These are phyloP conservation scores for Netelia melanura DNA, from an alignment of 2,888 invertebrate genomes.

Conservation along the genomic window DNA sequence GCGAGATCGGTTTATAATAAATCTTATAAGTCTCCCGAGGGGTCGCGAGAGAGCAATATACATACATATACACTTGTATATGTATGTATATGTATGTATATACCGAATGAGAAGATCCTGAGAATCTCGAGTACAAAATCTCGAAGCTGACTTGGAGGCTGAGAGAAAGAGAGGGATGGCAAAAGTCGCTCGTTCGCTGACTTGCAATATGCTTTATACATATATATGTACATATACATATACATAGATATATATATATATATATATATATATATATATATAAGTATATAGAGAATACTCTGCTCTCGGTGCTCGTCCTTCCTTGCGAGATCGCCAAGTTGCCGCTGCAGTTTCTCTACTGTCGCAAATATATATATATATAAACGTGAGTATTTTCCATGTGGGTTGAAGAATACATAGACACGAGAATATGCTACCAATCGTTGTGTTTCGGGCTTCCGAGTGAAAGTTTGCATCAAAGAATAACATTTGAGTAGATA, in stretches of 20 bases:
- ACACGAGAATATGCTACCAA: slow-evolving; percentile 60
- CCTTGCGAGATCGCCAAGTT: slow-evolving; percentile 41
- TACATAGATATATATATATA: slow-evolving; percentile 12
- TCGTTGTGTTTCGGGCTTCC: slow-evolving; percentile 71
- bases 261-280: slow-evolving; percentile 29
- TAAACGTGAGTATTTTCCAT: slow-evolving; percentile 6
- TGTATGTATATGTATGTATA: slow-evolving; percentile 2
- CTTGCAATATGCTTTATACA: slow-evolving; percentile 40
- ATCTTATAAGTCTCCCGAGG: slow-evolving; percentile 50
- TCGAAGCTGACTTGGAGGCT: slow-evolving; percentile 34
- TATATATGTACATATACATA: not conserved
- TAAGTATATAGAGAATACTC: slow-evolving; percentile 6
- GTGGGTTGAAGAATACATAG: slow-evolving; percentile 52
- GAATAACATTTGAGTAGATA: slow-evolving; percentile 32
- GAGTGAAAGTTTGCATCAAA: slow-evolving; percentile 72
- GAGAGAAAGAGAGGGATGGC: slow-evolving; percentile 20
- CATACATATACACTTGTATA: not conserved
- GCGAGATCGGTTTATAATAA: slow-evolving; percentile 64
- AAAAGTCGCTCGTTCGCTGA: slow-evolving; percentile 48
- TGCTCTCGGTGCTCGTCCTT: slow-evolving; percentile 20
- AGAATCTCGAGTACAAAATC: slow-evolving; percentile 51
- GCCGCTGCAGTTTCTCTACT: slow-evolving; percentile 39
- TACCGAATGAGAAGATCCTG: slow-evolving; percentile 44
- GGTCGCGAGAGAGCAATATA: slow-evolving; percentile 34
- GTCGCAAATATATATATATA: slow-evolving; percentile 18